These are phyloP conservation scores for Pelagia noctiluca DNA, from an alignment of 30 jellyfish, hydroid and myxozoan genomes.

Conservation along the genomic window DNA sequence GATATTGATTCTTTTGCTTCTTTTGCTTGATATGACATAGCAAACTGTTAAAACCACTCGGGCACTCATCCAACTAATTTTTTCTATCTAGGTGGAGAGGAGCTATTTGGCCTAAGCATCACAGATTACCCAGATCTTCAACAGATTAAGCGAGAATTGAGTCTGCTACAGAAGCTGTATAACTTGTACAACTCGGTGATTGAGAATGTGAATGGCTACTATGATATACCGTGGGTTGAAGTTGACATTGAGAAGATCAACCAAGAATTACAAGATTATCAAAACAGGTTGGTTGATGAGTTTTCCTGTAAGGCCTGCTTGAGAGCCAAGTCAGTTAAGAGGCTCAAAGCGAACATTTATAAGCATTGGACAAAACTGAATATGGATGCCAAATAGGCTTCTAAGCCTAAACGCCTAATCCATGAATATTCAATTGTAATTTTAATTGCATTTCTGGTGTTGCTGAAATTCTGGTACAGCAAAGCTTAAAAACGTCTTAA, in stretches of 20 bases:
- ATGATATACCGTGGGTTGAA: slow-evolving; percentile 90
- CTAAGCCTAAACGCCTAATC: too few relatives aligned
- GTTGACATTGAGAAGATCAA: slow-evolving; percentile 79
- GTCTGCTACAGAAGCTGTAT: slow-evolving; percentile 73
- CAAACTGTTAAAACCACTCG: too few relatives aligned
- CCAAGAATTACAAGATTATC: slow-evolving; percentile 79
- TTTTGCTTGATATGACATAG: not conserved
- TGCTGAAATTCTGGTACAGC: too few relatives aligned
- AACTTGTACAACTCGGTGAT: slow-evolving; percentile 74
- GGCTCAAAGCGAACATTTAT: too few relatives aligned
- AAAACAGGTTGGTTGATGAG: slow-evolving; percentile 60
- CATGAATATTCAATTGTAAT: too few relatives aligned
- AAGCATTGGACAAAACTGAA: too few relatives aligned
- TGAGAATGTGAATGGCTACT: slow-evolving; percentile 75
- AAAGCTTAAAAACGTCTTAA: too few relatives aligned
- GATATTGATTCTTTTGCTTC: not conserved
- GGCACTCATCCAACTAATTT: not conserved
- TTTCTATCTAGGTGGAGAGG: slow-evolving; percentile 82
- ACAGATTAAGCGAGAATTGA: slow-evolving; percentile 74
- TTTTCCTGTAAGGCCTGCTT: too few relatives aligned
- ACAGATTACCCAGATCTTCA: slow-evolving; percentile 84
- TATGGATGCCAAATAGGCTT: too few relatives aligned
- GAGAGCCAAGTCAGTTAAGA: too few relatives aligned
- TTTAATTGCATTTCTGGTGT: too few relatives aligned
- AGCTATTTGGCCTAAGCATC: slow-evolving; percentile 82